Conservation (phyloP, 2,888 invertebrate species). For the Agrochola circellaris region DNA sequence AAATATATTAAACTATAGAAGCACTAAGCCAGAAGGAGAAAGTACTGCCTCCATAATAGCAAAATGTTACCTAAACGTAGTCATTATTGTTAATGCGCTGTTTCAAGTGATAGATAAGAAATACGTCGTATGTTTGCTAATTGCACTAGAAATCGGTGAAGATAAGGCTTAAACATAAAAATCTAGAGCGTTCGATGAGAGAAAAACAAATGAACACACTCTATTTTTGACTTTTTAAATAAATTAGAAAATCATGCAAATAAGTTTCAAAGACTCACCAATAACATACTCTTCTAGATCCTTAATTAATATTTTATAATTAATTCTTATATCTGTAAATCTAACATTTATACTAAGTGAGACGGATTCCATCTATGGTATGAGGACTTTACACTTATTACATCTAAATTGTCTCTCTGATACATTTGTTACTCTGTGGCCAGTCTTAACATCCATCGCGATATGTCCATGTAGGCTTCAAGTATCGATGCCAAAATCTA, state of each 20-base stretch:
- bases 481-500: constrained; percentile 70
- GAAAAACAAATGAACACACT: neutral
- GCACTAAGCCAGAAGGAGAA: neutral
- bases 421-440: constrained; percentile 63
- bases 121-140: constrained; percentile 26
- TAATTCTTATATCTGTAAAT: constrained; percentile 48
- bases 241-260: constrained; percentile 21
- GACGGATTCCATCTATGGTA: constrained; percentile 67
- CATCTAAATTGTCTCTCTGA: constrained; percentile 54
- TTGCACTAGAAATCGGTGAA: constrained; percentile 34
- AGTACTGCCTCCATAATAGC: neutral
- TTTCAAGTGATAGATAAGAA: constrained; percentile 18
- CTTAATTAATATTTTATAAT: constrained; percentile 35
- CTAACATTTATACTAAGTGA: constrained; percentile 61
- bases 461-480: constrained; percentile 68
- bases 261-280: constrained; percentile 53
- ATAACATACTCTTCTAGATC: constrained; percentile 37
- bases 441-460: constrained; percentile 82
- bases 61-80: neutral
- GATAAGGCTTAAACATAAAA: constrained; percentile 19
- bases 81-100: neutral
- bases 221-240: neutral
- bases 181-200: neutral
- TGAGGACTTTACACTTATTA: constrained; percentile 57
- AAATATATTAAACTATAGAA: neutral